Conservation (phyloP, 2,113 vertebrate genomes). For the Ceratotherium simum region DNA sequence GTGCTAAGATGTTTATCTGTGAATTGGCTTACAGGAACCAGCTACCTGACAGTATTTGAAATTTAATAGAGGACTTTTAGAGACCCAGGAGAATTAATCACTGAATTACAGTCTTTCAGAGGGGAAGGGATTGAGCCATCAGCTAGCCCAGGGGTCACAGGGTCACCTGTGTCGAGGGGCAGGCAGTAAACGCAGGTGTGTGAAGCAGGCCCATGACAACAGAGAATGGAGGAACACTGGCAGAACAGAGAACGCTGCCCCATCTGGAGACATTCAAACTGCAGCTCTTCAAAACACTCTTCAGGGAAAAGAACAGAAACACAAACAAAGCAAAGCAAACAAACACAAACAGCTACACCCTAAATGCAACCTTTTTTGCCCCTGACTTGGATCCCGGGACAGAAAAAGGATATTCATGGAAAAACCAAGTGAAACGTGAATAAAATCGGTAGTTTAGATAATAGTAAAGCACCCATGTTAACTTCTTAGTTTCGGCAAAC, state of each 20-base stretch:
- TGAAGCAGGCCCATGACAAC: neutral
- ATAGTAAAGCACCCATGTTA: neutral
- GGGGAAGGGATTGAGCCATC: neutral
- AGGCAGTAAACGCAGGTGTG: neutral
- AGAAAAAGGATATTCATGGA: neutral
- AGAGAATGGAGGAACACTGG: neutral
- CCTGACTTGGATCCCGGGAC: neutral
- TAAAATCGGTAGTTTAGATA: neutral
- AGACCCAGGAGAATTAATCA: neutral
- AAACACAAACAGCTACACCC: neutral
- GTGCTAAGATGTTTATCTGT: neutral
- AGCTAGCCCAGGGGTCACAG: neutral
- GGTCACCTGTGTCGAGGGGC: neutral
- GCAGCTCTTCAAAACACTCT: neutral
- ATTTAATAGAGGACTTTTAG: neutral
- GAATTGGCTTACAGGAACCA: neutral
- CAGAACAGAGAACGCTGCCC: neutral
- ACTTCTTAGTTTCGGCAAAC: neutral
- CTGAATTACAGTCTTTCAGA: neutral
- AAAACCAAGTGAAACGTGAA: neutral
- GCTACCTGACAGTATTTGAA: neutral
- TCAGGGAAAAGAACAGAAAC: constrained; percentile 16
- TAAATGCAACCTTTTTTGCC: neutral
- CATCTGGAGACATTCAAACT: neutral
- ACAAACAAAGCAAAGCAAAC: neutral